phyloP scores from a whole-genome alignment of 2,888 invertebrate genomes.

The Gymnosoma rotundatum region DNA sequence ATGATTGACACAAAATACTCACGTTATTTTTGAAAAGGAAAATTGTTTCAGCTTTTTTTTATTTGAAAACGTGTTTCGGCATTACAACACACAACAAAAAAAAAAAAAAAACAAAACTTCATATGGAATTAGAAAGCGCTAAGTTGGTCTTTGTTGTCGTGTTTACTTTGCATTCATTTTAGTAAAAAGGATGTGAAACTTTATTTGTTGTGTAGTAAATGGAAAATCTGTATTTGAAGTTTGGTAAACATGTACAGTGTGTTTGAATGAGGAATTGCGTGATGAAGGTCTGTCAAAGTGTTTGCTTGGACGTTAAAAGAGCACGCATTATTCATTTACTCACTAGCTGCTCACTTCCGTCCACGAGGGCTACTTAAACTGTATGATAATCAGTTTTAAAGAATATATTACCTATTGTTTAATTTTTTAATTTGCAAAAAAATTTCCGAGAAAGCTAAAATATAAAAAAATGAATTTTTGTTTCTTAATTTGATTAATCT shows the following conservation, averaged over 20 bases:
- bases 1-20: too few species aligned
- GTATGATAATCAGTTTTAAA: too few species aligned
- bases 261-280: neutral
- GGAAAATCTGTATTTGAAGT: neutral
- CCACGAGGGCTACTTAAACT: too few species aligned
- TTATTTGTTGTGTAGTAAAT: neutral
- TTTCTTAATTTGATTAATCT: too few species aligned
- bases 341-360: too few species aligned
- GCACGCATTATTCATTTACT: too few species aligned
- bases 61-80: neutral
- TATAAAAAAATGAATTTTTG: too few species aligned
- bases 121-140: slow-evolving; percentile 7
- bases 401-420: too few species aligned
- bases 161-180: neutral
- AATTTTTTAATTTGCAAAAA: too few species aligned
- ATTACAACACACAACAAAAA: neutral
- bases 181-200: neutral
- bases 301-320: neutral
- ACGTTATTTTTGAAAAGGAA: too few species aligned
- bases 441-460: too few species aligned
- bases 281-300: slow-evolving; percentile 10
- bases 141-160: neutral
- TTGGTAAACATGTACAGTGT: neutral
- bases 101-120: too few species aligned
- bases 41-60: neutral